Conservation (phyloP, 1,140 invertebrate species). For the Aleiodes sp. region DNA sequence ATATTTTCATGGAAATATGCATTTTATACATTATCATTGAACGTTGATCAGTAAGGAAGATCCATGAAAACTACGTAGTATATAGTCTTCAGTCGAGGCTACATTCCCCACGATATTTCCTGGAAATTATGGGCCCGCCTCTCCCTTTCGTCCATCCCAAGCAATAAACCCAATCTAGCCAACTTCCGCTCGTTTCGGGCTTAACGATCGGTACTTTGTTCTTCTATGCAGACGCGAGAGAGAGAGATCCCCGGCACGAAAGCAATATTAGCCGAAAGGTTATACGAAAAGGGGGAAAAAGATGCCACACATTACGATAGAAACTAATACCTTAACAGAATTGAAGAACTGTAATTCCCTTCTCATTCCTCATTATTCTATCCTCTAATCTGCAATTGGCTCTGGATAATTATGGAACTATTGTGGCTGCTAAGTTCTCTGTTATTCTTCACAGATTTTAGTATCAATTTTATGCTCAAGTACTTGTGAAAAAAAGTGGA, state of each 20-base stretch:
- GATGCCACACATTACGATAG: background rate
- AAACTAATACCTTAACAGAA: background rate
- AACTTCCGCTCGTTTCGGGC: conserved; percentile 27
- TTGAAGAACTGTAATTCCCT: conserved; percentile 12
- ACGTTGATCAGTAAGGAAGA: background rate
- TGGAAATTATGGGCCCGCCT: conserved; percentile 21
- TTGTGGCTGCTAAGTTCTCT: background rate
- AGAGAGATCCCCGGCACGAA: conserved; percentile 24
- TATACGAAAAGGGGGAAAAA: background rate
- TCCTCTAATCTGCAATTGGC: conserved; percentile 4
- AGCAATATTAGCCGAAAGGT: conserved; percentile 15
- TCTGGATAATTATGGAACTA: conserved; percentile 2
- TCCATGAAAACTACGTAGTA: background rate
- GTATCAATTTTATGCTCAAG: no score
- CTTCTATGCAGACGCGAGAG: conserved; percentile 22
- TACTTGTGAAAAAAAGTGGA: no score
- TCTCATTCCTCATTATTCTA: background rate
- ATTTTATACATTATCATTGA: background rate
- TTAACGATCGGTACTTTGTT: conserved; percentile 30
- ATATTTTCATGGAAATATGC: background rate
- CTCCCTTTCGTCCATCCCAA: conserved; percentile 18
- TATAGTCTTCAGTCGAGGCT: background rate
- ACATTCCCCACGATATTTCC: conserved; percentile 17
- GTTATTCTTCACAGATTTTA: background rate
- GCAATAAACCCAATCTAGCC: conserved; percentile 31